These are phyloP conservation scores for Drosophila nr. perissopoda DNA, from an alignment of 2,888 invertebrate species.

Conservation along the genomic window DNA sequence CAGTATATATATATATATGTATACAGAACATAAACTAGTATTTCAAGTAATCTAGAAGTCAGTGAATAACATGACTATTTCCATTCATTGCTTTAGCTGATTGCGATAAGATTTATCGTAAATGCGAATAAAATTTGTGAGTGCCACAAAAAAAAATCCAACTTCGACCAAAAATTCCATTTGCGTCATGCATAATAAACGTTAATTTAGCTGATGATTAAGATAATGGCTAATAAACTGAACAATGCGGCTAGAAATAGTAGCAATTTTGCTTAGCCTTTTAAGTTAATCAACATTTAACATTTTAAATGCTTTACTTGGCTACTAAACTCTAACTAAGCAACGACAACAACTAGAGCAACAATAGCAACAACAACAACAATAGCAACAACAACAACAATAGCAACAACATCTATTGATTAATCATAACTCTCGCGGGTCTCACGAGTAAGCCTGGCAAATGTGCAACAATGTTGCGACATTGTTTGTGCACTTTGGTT, in stretches of 20 bases:
- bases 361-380: not conserved
- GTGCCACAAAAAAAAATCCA: not conserved
- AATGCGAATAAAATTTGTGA: not conserved
- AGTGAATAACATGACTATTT: not conserved
- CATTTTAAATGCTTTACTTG: not conserved
- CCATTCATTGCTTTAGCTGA: not conserved
- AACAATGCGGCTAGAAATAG: not conserved
- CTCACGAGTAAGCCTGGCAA: slow-evolving; percentile 11
- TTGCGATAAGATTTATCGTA: not conserved
- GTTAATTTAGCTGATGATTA: not conserved
- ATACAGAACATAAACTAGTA: not conserved
- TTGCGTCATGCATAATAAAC: slow-evolving; percentile 1
- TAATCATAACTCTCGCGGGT: slow-evolving; percentile 25
- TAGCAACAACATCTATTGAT: slow-evolving; percentile 17
- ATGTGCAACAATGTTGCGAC: slow-evolving; percentile 24
- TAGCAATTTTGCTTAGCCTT: not conserved
- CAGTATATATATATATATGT: not conserved
- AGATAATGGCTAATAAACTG: not conserved
- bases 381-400: not conserved
- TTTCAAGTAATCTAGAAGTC: not conserved
- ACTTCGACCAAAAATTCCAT: not conserved
- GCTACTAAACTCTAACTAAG: not conserved
- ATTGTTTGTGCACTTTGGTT: slow-evolving; percentile 35
- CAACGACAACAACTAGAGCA: no score
- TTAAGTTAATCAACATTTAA: not conserved